A percentile compares a stretch with the other conserved stretches of the same genome.
Conservation (phyloP, 2,113 vertebrate species). For the Odocoileus hemionus region DNA sequence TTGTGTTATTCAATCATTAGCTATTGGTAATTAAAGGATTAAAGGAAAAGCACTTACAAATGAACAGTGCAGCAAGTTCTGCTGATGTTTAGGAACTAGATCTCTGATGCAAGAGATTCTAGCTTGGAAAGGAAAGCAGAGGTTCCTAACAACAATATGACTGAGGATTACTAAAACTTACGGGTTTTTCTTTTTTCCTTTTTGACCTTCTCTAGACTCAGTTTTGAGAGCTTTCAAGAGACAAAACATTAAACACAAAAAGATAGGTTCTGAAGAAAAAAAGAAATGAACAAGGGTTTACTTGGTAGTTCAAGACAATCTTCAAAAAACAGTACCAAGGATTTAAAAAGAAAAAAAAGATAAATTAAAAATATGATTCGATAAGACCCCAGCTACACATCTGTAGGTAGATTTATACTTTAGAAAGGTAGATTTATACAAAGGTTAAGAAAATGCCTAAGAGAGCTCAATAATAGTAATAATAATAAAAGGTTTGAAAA, state of each 20-base stretch:
- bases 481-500: not conserved
- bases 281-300: not conserved
- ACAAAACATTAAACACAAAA: not conserved
- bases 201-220: not conserved
- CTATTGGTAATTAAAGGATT: not conserved
- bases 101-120: not conserved
- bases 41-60: not conserved
- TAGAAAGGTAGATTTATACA: not conserved
- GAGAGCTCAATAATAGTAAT: not conserved
- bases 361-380: not conserved
- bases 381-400: not conserved
- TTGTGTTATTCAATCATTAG: not conserved
- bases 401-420: not conserved
- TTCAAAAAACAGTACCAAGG: not conserved
- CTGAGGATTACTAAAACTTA: not conserved
- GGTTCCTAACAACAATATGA: not conserved
- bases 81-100: not conserved
- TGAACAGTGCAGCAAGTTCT: not conserved
- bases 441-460: not conserved
- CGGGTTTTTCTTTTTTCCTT: not conserved
- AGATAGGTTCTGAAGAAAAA: not conserved
- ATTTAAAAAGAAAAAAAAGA: not conserved
- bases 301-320: not conserved
- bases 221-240: not conserved
- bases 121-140: not conserved